Percentiles rank a stretch among this genome's conserved stretches.
Evolutionary conservation across 2,888 invertebrate species (phyloP).

Genomic region (Tricholauxania praeusta): DNA sequence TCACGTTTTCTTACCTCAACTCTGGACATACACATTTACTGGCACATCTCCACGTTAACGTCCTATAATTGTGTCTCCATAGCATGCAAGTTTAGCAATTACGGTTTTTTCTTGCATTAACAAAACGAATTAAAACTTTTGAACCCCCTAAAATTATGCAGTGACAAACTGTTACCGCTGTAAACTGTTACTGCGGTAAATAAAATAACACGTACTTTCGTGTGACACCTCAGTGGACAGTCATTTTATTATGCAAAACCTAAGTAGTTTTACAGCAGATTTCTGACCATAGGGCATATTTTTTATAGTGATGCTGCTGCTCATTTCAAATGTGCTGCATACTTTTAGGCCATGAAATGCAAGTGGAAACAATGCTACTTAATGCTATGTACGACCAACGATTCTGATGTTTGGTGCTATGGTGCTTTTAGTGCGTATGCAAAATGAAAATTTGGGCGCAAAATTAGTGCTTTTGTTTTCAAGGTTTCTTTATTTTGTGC

Average conservation of each 20-base stretch:
- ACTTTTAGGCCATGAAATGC: conserved; percentile 18
- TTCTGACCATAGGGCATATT: background rate
- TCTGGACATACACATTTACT: background rate
- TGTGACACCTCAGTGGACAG: background rate
- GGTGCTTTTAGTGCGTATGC: background rate
- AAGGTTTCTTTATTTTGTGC: background rate
- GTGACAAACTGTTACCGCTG: too few species aligned
- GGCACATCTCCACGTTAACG: background rate
- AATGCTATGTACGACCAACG: background rate
- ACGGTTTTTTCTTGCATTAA: background rate
- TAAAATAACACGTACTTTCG: too few species aligned
- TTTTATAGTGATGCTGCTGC: background rate
- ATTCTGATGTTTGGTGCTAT: background rate
- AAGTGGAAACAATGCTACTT: background rate
- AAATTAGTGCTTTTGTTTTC: background rate
- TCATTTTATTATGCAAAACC: background rate
- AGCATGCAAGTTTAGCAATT: conserved; percentile 19
- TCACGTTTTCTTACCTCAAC: too few species aligned
- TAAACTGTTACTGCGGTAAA: too few species aligned
- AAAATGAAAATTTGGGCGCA: background rate
- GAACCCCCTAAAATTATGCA: too few species aligned
- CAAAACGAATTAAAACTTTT: background rate
- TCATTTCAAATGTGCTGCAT: conserved; percentile 20
- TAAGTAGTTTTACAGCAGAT: background rate
- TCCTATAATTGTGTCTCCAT: background rate